Evolutionary conservation across 35 echinoderm and acorn worm species (phyloP), one percentile per base, ranked within the genome.

Genomic region (Amphiura filiformis): DNA sequence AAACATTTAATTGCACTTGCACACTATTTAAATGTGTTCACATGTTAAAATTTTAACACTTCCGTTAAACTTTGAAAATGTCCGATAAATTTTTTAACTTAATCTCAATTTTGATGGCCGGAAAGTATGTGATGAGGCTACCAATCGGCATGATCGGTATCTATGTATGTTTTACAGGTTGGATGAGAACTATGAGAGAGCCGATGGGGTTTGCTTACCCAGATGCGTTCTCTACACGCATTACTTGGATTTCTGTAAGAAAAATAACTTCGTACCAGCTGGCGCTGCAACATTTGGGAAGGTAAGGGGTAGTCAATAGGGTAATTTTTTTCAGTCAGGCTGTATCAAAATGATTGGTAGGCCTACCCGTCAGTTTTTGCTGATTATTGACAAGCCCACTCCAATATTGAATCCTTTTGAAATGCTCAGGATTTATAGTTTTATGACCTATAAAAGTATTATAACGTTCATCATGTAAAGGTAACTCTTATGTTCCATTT

Each of bases 191-290:
- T 95, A 95, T 39, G 90, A 95, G 83, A 38, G 93, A 33, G 49
- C 93, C 0, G 86, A 88, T 14, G 93, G 90, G 22, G 83, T 95
- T 18, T 95, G 93, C 34, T 56, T 95, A 0, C 93, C 93, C 4
- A 38, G 93, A 32, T 95, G 93, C 77, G 93, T 95, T 9, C 65
- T 95, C 18, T 95, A 92, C 47, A 95, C 93, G 2, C 93, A 95
- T 28, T 95, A 95, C 36, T 81, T 95, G 30, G 93, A 95, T 76
- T 89, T 95, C 56, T 95, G 93, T 39, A 95, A 95, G 86, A 95
- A 88, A 22, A 28, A 81, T 1, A 23, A 84, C 1, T 95, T 84
- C 75, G 75, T 81, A 13, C 93, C 84, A 31, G 81, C 89, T 0
- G 88, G 93, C 34, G 89, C 93, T 1, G 93, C 93, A 1, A 92